Evolutionary conservation across 2,888 invertebrate species (phyloP), one percentile per base, ranked within the genome.

Genomic region (Cactoblastis cactorum): DNA sequence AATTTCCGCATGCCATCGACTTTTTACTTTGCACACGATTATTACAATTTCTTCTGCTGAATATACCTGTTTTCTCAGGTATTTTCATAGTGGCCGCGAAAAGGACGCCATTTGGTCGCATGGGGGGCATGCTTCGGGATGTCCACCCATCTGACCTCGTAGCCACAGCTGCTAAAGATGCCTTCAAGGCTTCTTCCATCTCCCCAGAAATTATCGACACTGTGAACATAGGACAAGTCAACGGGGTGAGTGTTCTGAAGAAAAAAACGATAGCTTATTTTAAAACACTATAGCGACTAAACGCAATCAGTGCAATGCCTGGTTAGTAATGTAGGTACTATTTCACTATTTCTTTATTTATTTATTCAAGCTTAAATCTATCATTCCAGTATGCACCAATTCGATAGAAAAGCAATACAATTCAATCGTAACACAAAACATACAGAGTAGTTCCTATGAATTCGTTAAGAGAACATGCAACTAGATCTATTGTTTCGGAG

Each of bases 101-200:
- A 81, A 93, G 98, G 49, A 98, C 98, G 6, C 97, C 98, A 4
- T 98, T 99, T 83, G 99, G 99, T 43, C 94, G 97, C 28, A 96
- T 95, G 87, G 99, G 99, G 3, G 96, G 96, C 1, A 91, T 92
- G 67, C 91, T 96, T 55, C 91, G 91, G 22, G 94, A 94, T 62
- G 90, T 93, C 11, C 92, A 91, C 58, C 92, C 93, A 2, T 91
- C 94, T 0, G 95, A 96, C 51, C 83, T 99, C 50, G 94, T 96
- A 67, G 95, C 95, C 22, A 85, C 92, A 0, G 95, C 96, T 0
- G 93, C 95, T 0, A 95, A 94, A 67, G 96, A 96, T 43, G 96
- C 96, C 0, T 78, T 97, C 28, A 91, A 93, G 50, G 90, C 94
- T 45, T 94, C 94, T 5, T 94, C 94, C 46, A 83, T 99, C 0